Conservation (phyloP, 1,140 invertebrate genomes). For the Drosophila miranda region DNA sequence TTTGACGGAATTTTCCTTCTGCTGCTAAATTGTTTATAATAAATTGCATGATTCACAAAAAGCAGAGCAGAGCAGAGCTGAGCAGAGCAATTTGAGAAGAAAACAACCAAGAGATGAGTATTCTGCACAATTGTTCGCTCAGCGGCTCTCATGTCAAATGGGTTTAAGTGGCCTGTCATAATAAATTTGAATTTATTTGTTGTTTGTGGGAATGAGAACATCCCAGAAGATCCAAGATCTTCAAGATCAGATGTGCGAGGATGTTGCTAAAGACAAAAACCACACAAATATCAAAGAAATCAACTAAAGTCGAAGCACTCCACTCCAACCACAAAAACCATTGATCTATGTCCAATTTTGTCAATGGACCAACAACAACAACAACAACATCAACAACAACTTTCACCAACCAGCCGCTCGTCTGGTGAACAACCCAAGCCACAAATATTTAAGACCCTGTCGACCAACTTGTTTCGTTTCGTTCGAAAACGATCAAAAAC, state of each 20-base stretch:
- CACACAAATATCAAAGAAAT: conserved; percentile 3
- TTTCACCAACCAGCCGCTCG: conserved; percentile 31
- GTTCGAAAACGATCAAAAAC: conserved; percentile 30
- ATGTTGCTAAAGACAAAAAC: background rate
- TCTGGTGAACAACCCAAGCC: conserved; percentile 18
- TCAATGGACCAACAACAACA: conserved; percentile 45
- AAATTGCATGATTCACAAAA: conserved; percentile 64
- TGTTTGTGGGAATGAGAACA: conserved; percentile 28
- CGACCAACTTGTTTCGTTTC: conserved; percentile 50
- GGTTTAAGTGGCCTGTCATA: conserved; percentile 64
- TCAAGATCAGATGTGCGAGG: background rate
- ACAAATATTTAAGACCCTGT: conserved; percentile 25
- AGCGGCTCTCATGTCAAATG: conserved; percentile 58
- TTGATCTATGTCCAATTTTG: conserved; percentile 59
- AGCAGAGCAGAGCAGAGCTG: conserved; percentile 2
- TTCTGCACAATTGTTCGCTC: conserved; percentile 42
- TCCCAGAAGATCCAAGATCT: background rate
- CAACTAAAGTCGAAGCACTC: conserved; percentile 15
- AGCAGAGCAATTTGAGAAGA: conserved; percentile 7
- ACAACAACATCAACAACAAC: conserved; percentile 40
- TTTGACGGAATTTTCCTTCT: conserved; percentile 33
- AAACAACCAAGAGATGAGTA: conserved; percentile 2
- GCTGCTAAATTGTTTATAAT: conserved; percentile 67
- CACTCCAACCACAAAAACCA: conserved; percentile 41
- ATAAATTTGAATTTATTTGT: conserved; percentile 72